A percentile compares a stretch with the other conserved stretches of the same genome.
Evolutionary conservation across 2,888 invertebrate species (phyloP).

Genomic region (Dexiosoma caninum): DNA sequence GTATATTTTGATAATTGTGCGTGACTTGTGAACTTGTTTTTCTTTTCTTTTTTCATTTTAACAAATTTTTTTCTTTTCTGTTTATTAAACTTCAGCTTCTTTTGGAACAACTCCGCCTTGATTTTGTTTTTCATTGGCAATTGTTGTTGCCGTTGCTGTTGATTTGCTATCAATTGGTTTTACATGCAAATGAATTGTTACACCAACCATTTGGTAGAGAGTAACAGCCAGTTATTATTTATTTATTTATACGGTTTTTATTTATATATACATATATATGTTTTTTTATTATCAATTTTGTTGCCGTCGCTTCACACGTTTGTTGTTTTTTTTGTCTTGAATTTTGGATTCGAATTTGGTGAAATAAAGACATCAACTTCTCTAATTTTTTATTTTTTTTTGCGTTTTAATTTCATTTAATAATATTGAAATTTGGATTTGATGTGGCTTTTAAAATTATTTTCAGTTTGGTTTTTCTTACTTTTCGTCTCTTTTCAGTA

Average conservation of each 20-base stretch:
- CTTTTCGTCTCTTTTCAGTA: background rate
- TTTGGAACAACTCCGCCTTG: constrained; percentile 31
- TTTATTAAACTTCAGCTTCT: constrained; percentile 24
- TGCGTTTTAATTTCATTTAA: background rate
- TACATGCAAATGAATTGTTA: constrained; percentile 55
- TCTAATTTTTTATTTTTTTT: too few relatives aligned
- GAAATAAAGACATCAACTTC: constrained; percentile 44
- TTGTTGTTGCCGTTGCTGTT: constrained; percentile 32
- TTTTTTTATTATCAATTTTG: background rate
- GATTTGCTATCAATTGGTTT: constrained; percentile 57
- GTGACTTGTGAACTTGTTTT: constrained; percentile 60
- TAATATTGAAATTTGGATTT: too few relatives aligned
- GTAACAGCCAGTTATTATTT: constrained; percentile 1
- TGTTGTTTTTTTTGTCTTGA: constrained; percentile 48
- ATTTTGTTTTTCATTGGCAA: background rate
- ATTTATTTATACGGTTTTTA: too few relatives aligned
- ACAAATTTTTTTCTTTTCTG: background rate
- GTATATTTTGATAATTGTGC: constrained; percentile 62
- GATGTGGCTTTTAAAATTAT: constrained; percentile 1
- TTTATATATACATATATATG: too few relatives aligned
- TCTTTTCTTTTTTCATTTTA: background rate
- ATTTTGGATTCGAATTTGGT: constrained; percentile 12
- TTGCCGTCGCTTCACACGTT: constrained; percentile 12
- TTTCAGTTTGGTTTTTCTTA: background rate
- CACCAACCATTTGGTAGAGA: background rate